A percentile compares a stretch with the other conserved stretches of the same genome.
Evolutionary conservation across 2,113 vertebrate genomes (phyloP).

Genomic region (rabbit (Oryctolagus cuniculus)): DNA sequence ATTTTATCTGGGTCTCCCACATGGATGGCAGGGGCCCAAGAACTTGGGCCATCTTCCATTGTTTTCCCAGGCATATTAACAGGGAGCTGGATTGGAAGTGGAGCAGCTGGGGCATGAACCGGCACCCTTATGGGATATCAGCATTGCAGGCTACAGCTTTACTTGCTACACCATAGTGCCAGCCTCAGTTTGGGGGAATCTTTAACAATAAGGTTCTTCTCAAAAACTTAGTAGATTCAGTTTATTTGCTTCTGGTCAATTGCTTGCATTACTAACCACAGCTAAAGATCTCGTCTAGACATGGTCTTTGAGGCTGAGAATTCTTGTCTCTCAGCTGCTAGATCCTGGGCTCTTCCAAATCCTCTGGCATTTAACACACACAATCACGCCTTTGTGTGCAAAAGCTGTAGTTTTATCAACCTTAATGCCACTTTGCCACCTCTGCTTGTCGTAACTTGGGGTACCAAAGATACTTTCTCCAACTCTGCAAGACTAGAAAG

Average conservation of each 20-base stretch:
- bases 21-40: too few species aligned
- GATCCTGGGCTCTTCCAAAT: conserved; percentile 59
- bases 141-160: too few species aligned
- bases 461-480: conserved; percentile 26
- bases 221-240: background rate
- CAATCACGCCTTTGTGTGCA: conserved; percentile 61
- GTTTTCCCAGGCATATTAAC: too few species aligned
- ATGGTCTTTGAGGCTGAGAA: conserved; percentile 66
- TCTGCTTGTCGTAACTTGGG: conserved; percentile 43
- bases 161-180: too few species aligned
- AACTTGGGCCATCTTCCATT: too few species aligned
- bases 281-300: conserved; percentile 77
- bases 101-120: too few species aligned
- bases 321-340: conserved; percentile 16
- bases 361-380: conserved; percentile 48
- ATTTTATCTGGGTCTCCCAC: too few species aligned
- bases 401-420: conserved; percentile 34
- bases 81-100: too few species aligned
- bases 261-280: conserved; percentile 67
- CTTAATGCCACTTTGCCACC: conserved; percentile 49
- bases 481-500: conserved; percentile 16
- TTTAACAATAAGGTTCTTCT: conserved; percentile 66
- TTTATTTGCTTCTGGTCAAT: conserved; percentile 66
- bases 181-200: background rate
- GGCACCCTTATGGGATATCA: too few species aligned